A percentile compares a stretch with the other conserved stretches of the same genome.
phyloP scores from a whole-genome alignment of 1,140 invertebrate species.

The fruit fly (Drosophila melanogaster) region DNA sequence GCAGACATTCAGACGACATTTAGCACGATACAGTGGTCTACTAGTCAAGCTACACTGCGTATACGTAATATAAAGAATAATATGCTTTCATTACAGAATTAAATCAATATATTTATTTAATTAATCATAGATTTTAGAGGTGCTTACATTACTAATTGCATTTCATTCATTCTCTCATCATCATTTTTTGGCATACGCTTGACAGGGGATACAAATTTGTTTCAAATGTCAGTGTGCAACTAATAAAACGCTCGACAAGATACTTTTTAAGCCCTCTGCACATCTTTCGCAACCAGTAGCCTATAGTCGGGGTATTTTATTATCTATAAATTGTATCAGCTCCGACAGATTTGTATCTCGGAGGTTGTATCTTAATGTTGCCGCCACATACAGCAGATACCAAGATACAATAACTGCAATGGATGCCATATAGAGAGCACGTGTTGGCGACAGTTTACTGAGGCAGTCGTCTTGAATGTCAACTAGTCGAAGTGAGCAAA shows the following conservation, averaged over 20 bases:
- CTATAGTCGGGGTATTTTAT: conserved; percentile 37
- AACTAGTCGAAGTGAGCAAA: conserved; percentile 47
- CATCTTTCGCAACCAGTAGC: conserved; percentile 36
- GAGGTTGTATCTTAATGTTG: conserved; percentile 64
- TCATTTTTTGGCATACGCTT: no score
- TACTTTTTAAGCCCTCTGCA: not conserved
- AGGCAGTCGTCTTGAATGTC: conserved; percentile 66
- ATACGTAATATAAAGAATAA: not conserved
- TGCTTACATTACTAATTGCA: no score
- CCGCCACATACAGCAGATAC: conserved; percentile 24
- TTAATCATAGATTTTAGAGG: no score
- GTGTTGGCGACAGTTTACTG: conserved; percentile 53
- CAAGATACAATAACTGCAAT: conserved; percentile 25
- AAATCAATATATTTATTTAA: not conserved
- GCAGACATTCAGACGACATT: conserved; percentile 70
- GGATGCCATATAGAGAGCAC: conserved; percentile 57
- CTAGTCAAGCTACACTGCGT: not conserved
- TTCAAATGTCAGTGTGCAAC: conserved; percentile 25
- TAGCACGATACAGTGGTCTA: conserved; percentile 53
- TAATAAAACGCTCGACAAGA: conserved; percentile 10
- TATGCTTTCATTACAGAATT: not conserved
- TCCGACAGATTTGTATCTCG: conserved; percentile 59
- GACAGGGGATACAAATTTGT: not conserved
- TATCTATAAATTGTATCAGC: conserved; percentile 78
- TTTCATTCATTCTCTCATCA: no score